A percentile compares a stretch with the other conserved stretches of the same genome.
Evolutionary conservation across 2,113 vertebrate genomes (phyloP).

Genomic region (Pteruthius melanotis): DNA sequence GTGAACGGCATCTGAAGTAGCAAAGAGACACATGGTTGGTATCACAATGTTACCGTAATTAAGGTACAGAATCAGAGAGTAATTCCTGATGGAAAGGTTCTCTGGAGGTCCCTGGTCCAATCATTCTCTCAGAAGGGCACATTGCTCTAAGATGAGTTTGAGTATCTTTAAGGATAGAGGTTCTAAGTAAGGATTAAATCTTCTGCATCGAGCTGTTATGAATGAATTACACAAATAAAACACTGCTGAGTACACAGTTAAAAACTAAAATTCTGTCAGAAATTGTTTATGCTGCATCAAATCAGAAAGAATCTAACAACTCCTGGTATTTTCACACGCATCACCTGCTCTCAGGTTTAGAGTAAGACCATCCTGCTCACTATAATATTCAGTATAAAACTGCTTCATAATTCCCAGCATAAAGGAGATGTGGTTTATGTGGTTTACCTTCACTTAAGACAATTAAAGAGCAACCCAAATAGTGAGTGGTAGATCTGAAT

Average conservation of each 20-base stretch:
- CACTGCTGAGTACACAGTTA: not conserved
- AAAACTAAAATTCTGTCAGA: not conserved
- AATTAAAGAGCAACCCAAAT: not conserved
- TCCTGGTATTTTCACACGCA: not conserved
- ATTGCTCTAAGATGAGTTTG: not conserved
- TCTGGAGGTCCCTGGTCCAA: not conserved
- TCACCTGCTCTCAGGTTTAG: not conserved
- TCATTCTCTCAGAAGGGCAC: not conserved
- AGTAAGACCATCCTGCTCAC: not conserved
- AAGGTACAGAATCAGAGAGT: not conserved
- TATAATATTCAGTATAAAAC: not conserved
- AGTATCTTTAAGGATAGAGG: not conserved
- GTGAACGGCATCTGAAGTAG: not conserved
- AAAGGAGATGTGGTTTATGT: not conserved
- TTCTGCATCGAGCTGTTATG: not conserved
- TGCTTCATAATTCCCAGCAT: not conserved
- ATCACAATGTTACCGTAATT: not conserved
- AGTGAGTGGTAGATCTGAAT: not conserved
- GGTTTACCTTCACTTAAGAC: not conserved
- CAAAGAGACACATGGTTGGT: not conserved
- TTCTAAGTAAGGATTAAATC: not conserved
- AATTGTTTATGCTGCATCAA: not conserved
- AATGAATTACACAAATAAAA: not conserved
- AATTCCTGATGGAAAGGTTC: not conserved
- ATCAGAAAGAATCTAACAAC: not conserved